phyloP scores from a whole-genome alignment of 2,888 invertebrate species.

The Dolichomitus sp. region DNA sequence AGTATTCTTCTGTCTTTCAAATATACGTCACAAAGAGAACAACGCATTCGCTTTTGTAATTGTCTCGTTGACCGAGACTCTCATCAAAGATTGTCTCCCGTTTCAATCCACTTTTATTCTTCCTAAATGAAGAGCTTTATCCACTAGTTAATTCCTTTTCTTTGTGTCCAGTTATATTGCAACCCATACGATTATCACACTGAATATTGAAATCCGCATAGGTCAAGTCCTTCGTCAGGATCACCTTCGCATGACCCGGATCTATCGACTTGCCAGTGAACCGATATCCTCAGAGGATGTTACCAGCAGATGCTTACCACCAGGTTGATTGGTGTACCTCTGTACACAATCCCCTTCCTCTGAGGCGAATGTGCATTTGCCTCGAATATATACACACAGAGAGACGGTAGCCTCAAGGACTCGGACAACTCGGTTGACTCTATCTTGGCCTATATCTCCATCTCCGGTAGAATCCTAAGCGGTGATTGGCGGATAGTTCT shows the following conservation, averaged over 20 bases:
- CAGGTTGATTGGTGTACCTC: constrained; percentile 58
- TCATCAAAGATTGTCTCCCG: constrained; percentile 11
- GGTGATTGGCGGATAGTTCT: constrained; percentile 52
- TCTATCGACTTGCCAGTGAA: constrained; percentile 51
- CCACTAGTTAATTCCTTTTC: no score
- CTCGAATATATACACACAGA: constrained; percentile 40
- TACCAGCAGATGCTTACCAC: constrained; percentile 42
- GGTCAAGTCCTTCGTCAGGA: constrained; percentile 12
- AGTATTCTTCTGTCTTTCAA: constrained; percentile 16
- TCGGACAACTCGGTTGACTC: constrained; percentile 56
- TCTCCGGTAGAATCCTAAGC: constrained; percentile 26
- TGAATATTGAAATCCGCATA: neutral
- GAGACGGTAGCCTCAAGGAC: constrained; percentile 41
- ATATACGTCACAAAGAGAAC: constrained; percentile 4
- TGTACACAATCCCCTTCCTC: constrained; percentile 49
- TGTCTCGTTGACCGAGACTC: constrained; percentile 21
- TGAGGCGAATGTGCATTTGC: constrained; percentile 52
- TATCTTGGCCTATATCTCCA: constrained; percentile 44
- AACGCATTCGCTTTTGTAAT: constrained; percentile 28
- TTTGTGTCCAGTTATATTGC: neutral
- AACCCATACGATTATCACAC: neutral
- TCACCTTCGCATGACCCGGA: constrained; percentile 41
- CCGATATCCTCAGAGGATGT: constrained; percentile 45
- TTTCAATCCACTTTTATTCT: neutral
- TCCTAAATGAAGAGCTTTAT: neutral